phyloP scores from a whole-genome alignment of 2,113 vertebrate species.

The Sinocyclocheilus maitianheensis region DNA sequence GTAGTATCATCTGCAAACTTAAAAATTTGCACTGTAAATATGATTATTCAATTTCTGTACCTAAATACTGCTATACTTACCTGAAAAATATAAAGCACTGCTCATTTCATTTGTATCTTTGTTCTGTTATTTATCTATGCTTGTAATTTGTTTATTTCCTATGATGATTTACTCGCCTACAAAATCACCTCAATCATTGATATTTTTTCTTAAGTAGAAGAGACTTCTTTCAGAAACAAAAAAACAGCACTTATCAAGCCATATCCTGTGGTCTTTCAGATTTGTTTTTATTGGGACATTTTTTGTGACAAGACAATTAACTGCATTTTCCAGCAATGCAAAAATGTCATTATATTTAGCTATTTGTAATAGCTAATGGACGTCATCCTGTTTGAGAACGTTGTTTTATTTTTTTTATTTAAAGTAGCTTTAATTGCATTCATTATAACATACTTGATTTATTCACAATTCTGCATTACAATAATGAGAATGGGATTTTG shows the following conservation, averaged over 20 bases:
- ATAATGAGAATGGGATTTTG: background rate
- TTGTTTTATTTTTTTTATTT: background rate
- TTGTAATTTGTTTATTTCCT: too few relatives aligned
- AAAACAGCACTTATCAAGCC: background rate
- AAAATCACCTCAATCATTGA: too few relatives aligned
- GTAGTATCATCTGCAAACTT: too few relatives aligned
- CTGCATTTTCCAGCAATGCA: background rate
- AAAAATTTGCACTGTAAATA: too few relatives aligned
- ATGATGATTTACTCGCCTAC: too few relatives aligned
- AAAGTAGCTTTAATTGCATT: background rate
- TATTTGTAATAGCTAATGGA: background rate
- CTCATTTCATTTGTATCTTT: too few relatives aligned
- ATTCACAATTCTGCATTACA: background rate
- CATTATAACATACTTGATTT: background rate
- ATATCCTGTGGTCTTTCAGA: background rate
- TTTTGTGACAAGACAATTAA: constrained; percentile 1
- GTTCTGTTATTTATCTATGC: too few relatives aligned
- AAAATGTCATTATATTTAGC: background rate
- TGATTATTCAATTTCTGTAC: too few relatives aligned
- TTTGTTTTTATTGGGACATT: background rate
- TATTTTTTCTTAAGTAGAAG: background rate
- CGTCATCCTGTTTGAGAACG: background rate
- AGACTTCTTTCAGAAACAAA: background rate
- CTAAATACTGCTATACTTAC: too few relatives aligned
- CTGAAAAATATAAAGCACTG: too few relatives aligned